Conservation (phyloP, 2,113 vertebrate genomes). For the Nothocercus nigrocapillus region DNA sequence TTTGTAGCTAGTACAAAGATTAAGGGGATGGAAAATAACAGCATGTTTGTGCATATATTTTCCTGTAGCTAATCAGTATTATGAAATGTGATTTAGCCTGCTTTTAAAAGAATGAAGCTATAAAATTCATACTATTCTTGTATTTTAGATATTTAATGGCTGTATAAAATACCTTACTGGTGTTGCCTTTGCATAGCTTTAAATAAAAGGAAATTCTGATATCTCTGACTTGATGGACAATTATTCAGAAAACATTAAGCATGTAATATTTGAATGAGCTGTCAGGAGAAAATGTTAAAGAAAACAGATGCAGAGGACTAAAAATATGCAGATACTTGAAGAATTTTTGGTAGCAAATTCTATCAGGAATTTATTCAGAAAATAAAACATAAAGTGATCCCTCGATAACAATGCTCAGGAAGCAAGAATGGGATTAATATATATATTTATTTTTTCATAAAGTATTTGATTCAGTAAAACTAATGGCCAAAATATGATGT, state of each 20-base stretch:
- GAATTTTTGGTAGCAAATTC: not conserved
- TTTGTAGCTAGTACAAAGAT: not conserved
- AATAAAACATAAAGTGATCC: not conserved
- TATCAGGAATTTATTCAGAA: not conserved
- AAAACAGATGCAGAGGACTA: not conserved
- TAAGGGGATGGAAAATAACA: not conserved
- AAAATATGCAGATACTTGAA: not conserved
- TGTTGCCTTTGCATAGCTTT: not conserved
- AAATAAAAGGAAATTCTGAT: not conserved
- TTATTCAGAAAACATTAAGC: not conserved
- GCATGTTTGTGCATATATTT: not conserved
- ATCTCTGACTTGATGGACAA: not conserved
- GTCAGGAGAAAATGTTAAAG: not conserved
- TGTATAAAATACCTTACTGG: not conserved
- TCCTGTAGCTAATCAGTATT: not conserved
- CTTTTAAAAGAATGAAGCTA: not conserved
- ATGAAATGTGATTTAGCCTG: not conserved
- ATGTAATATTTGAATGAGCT: not conserved
- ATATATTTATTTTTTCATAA: not conserved
- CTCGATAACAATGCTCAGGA: not conserved
- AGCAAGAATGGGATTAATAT: not conserved
- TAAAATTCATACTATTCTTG: not conserved
- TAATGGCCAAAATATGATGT: not conserved
- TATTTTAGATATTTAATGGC: not conserved
- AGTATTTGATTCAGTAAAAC: not conserved